Conservation (phyloP, 37 sponge, comb jelly and placozoan genomes). For the Haliclona indistincta region DNA sequence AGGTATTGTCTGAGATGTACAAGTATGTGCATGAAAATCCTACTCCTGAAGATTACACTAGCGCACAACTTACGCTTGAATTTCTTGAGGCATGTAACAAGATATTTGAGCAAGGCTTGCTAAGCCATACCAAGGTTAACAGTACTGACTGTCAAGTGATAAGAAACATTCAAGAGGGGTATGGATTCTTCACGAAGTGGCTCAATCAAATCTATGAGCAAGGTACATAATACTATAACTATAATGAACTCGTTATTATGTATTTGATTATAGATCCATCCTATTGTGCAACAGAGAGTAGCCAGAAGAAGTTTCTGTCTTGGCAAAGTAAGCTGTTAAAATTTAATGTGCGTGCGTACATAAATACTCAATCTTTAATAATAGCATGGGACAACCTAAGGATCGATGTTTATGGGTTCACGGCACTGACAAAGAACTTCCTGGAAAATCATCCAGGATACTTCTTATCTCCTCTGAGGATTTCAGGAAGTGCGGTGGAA, state of each 20-base stretch:
- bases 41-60: not conserved
- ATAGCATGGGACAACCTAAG: conserved; percentile 17
- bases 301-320: conserved; percentile 12
- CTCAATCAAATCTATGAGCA: no score
- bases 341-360: no score
- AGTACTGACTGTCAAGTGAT: not conserved
- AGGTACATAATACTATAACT: no score
- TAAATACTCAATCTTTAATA: no score
- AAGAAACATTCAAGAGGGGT: not conserved
- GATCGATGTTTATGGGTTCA: not conserved
- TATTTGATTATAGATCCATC: no score
- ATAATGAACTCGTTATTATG: no score
- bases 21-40: not conserved
- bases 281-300: no score
- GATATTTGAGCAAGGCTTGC: conserved; percentile 13
- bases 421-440: conserved; percentile 1
- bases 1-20: no score
- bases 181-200: not conserved
- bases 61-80: not conserved
- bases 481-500: conserved; percentile 20
- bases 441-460: conserved; percentile 4
- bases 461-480: not conserved
- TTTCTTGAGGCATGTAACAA: conserved; percentile 11
- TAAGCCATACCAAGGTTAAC: not conserved
- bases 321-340: no score